Evolutionary conservation across 2,888 invertebrate species (phyloP).

Genomic region (Brachypterus glaber): DNA sequence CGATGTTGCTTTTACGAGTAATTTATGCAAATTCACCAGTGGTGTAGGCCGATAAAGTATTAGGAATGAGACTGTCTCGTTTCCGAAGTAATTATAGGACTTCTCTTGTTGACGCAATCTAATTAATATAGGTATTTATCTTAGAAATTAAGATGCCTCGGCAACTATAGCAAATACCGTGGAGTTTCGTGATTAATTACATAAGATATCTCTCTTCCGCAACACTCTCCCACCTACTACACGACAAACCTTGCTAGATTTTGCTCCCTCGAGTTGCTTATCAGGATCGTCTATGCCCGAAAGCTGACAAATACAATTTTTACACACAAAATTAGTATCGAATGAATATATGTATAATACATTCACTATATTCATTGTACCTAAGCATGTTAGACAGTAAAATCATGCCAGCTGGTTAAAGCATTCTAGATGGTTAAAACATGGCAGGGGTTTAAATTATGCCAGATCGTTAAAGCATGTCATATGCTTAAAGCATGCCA

Average conservation of each 20-base stretch:
- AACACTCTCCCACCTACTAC: constrained; percentile 15
- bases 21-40: constrained; percentile 38
- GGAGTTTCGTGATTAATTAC: constrained; percentile 40
- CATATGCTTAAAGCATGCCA: too few relatives aligned
- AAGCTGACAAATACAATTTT: too few relatives aligned
- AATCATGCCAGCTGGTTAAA: too few relatives aligned
- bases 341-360: too few relatives aligned
- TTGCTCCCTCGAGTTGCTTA: constrained; percentile 10
- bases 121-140: constrained; percentile 42
- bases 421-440: too few relatives aligned
- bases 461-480: too few relatives aligned
- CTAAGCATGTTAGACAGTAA: too few relatives aligned
- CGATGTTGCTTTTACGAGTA: constrained; percentile 28
- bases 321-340: too few relatives aligned
- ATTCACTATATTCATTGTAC: too few relatives aligned
- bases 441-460: too few relatives aligned
- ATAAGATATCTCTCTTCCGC: constrained; percentile 32
- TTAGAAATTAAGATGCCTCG: constrained; percentile 41
- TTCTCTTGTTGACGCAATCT: constrained; percentile 40
- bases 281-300: too few relatives aligned
- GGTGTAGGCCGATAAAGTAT: constrained; percentile 39
- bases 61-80: constrained; percentile 40
- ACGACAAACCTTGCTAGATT: too few relatives aligned
- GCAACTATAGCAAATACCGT: constrained; percentile 39
- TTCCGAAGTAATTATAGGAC: constrained; percentile 40